Evolutionary conservation across 1,140 invertebrate genomes (phyloP), one percentile per base, ranked within the genome.

Genomic region (Ostrea edulis): DNA sequence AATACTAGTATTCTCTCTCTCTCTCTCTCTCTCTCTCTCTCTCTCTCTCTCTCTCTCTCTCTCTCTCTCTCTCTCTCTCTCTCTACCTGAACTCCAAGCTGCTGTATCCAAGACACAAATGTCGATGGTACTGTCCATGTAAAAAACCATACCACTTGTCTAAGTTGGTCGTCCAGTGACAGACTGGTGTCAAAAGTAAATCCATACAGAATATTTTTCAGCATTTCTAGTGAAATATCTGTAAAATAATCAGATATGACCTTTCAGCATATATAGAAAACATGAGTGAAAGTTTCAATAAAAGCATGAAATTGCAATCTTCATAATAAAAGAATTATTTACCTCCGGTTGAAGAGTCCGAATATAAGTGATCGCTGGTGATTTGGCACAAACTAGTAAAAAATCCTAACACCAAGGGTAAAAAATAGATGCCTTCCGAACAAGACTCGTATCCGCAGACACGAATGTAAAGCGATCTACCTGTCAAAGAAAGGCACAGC

Each of bases 51-150:
- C 35, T 44, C 35, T 44, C 35, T 44, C 35, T 44, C 35, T 44
- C 35, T 44, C 35, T 44, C 35, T 44, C 35, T 44, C 35, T 44
- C 35, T 44, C 35, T 44, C 35, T 44, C 35, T 44, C 35, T 44
- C 35, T 44, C 2, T 8, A 77, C 68, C 68, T 77, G 68, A 14
- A 77, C 25, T 77, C 68, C 68, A 17, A 77, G 22, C 29, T 77
- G 68, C 29, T 77, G 68, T 77, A 77, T 25, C 68, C 68, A 77
- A 14, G 68, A 77, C 68, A 77, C 25, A 77, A 77, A 77, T 77
- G 68, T 77, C 14, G 68, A 77, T 35, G 68, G 68, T 14, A 77
- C 68, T 3, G 68, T 77, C 68, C 68, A 77, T 14, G 25, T 25
- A 14, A 77, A 77, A 25, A 77, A 77, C 68, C 68, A 77, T 12